Base-by-base conservation (phyloP, 2,113 vertebrate species). In the Tonatia bakeri region DNA sequence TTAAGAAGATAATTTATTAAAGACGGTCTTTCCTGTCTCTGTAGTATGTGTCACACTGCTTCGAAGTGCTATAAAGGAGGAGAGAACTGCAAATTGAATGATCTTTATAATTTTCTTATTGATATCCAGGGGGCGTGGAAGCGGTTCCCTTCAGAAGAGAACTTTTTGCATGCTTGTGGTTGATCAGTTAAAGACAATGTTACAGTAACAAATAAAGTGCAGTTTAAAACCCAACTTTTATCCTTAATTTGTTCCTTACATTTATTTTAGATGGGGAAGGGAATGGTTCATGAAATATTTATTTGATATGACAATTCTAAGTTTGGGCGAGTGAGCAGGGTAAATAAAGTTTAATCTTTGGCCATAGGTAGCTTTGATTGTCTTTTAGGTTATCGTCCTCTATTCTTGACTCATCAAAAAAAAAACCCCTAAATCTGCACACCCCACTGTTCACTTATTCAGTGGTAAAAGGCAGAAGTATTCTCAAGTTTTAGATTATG, bases 21-120 rank as follows among this genome's bases (percentile, higher is more conserved):
- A 85, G 85, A 77, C 94, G 43, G 5, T 67, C 43, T 96, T 87
- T 97, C 92, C 93, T 97, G 17, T 2, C 13, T 87, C 97, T 95
- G n/a, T 95, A 59, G 31, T 94, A 61, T 97, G 89, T 72, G 79
- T 91, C 89, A 1, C 24, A 93, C 82, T 91, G 65, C 65, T 47
- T 7, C 67, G 73, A 95, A 98, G 95, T 87, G 67, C 88, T 81
- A 56, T 83, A 22, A 43, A 89, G 85, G 69, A 91, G 79, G 56
- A 90, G 59, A 87, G 64, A 73, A 43, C 47, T 43, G 40, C 40
- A 81, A 72, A 56, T 83, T 38, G 36, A 93, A 40, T 56, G 47
- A 84, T 76, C 45, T 92, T 72, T 65, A 33, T 56, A n/a, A 67
- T 89, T 80, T 59, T 69, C 81, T 59, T 36, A 43, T 26, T 89